These are phyloP conservation scores for Avahi laniger DNA, from an alignment of 2,797 vertebrate species.

Conservation along the genomic window DNA sequence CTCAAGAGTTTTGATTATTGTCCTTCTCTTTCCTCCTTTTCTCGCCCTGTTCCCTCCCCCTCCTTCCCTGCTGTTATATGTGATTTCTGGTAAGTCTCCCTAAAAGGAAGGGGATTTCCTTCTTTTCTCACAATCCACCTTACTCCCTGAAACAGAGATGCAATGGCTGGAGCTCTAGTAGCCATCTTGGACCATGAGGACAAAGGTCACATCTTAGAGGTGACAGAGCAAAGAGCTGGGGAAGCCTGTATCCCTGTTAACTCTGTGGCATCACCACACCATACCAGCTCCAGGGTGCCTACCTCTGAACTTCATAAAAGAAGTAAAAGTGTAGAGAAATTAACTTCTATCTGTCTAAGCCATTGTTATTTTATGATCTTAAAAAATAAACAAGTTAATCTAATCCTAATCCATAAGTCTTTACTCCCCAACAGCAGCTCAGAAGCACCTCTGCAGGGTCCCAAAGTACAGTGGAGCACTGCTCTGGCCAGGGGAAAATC, in stretches of 20 bases:
- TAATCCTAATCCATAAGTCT: neutral
- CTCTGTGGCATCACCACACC: neutral
- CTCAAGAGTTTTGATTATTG: neutral
- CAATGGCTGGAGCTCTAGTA: neutral
- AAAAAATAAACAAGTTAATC: neutral
- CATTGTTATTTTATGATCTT: neutral
- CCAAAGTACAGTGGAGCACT: too few species aligned
- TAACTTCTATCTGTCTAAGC: neutral
- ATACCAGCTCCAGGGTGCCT: neutral
- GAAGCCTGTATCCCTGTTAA: neutral
- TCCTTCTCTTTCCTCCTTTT: neutral
- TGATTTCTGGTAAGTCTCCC: neutral
- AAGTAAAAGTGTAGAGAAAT: neutral
- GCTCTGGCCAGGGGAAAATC: neutral
- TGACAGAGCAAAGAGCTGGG: neutral
- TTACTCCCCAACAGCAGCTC: neutral
- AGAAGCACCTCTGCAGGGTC: neutral
- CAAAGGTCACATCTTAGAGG: neutral
- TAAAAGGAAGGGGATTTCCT: neutral
- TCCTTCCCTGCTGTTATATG: neutral
- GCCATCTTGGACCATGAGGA: neutral
- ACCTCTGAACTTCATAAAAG: neutral
- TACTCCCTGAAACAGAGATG: neutral
- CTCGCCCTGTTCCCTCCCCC: too few species aligned
- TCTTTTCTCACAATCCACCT: neutral